Conservation (phyloP, 2,113 vertebrate genomes). For the zebrafish (Danio rerio) region DNA sequence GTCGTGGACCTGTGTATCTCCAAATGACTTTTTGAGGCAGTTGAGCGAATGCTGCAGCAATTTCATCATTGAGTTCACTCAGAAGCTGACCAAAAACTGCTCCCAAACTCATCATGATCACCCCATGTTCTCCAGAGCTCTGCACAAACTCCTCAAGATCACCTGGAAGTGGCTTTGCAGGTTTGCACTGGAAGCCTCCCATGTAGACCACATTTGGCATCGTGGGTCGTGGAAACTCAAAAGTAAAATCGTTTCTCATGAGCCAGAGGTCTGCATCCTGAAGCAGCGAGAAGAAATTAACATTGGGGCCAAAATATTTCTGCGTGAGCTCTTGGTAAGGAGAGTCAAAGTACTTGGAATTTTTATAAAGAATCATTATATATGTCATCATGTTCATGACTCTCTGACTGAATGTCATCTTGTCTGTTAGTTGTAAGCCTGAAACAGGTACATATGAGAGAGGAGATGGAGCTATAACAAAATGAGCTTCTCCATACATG, state of each 20-base stretch:
- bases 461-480: slow-evolving; percentile 51
- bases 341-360: slow-evolving; percentile 49
- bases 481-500: slow-evolving; percentile 59
- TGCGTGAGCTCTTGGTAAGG: slow-evolving; percentile 66
- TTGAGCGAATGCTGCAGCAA: slow-evolving; percentile 71
- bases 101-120: slow-evolving; percentile 73
- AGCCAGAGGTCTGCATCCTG: slow-evolving; percentile 75
- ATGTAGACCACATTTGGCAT: slow-evolving; percentile 62
- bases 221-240: slow-evolving; percentile 66
- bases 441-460: slow-evolving; percentile 49
- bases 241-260: slow-evolving; percentile 74
- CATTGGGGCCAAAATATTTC: slow-evolving; percentile 70
- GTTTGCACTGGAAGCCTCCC: slow-evolving; percentile 59
- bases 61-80: slow-evolving; percentile 65
- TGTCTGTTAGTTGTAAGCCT: slow-evolving; percentile 46
- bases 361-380: slow-evolving; percentile 9
- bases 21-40: slow-evolving; percentile 76
- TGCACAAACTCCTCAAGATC: slow-evolving; percentile 58
- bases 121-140: slow-evolving; percentile 70
- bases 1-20: slow-evolving; percentile 68
- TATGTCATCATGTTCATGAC: slow-evolving; percentile 33
- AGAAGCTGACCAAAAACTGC: slow-evolving; percentile 66
- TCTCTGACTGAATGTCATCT: slow-evolving; percentile 54
- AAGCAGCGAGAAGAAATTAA: slow-evolving; percentile 68
- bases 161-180: slow-evolving; percentile 53